A percentile compares a stretch with the other conserved stretches of the same genome.
phyloP scores from a whole-genome alignment of 2,888 invertebrate genomes.

The Lysandra bellargus region DNA sequence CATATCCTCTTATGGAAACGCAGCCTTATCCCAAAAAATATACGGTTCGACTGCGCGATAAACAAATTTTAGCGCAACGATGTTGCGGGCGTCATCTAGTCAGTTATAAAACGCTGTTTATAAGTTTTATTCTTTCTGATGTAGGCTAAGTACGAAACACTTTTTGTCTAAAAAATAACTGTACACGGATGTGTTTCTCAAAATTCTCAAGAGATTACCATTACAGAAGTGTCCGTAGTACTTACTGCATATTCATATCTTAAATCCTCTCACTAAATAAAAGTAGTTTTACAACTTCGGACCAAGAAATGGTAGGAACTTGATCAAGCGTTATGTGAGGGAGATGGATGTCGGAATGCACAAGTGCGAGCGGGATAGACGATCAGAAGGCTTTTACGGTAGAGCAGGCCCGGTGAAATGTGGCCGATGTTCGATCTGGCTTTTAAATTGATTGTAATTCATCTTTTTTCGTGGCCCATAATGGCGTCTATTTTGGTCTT shows the following conservation, averaged over 20 bases:
- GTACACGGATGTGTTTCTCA: neutral
- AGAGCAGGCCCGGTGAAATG: conserved; percentile 77
- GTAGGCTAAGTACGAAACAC: neutral
- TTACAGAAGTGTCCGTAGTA: conserved; percentile 45
- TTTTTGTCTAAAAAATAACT: neutral
- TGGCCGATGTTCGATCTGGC: conserved; percentile 74
- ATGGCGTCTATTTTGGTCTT: conserved; percentile 45
- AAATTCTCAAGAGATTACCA: conserved; percentile 1
- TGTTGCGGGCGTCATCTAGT: too few species aligned
- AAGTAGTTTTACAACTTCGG: conserved; percentile 75
- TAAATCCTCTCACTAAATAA: conserved; percentile 72
- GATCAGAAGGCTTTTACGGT: conserved; percentile 80
- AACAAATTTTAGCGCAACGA: too few species aligned
- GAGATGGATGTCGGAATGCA: conserved; percentile 42
- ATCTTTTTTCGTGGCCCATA: conserved; percentile 67
- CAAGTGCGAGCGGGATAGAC: conserved; percentile 57
- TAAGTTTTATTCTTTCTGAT: neutral
- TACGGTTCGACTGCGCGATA: too few species aligned
- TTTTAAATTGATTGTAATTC: conserved; percentile 78
- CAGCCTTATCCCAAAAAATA: too few species aligned
- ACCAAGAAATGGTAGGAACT: conserved; percentile 79
- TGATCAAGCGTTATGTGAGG: conserved; percentile 69
- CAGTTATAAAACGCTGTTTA: too few species aligned
- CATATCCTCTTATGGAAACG: too few species aligned
- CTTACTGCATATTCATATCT: conserved; percentile 76